phyloP scores from a whole-genome alignment of 2,113 vertebrate genomes.

The Colius striatus region DNA sequence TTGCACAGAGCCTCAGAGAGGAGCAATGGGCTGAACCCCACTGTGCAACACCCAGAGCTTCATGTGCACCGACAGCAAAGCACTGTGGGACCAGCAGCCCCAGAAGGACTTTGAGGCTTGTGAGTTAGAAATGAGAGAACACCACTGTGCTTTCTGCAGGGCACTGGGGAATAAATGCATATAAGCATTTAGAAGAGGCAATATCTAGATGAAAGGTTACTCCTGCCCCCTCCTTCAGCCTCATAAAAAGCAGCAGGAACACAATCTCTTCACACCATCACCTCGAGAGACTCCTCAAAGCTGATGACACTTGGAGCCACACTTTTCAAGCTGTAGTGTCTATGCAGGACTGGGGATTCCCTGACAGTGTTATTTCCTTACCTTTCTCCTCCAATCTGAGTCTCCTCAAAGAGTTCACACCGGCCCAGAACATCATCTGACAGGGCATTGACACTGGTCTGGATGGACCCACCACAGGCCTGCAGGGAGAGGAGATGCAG shows the following conservation, averaged over 20 bases:
- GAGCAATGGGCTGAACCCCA: not conserved
- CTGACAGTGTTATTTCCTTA: constrained; percentile 23
- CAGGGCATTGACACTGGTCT: constrained; percentile 89
- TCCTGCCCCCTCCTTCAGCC: not conserved
- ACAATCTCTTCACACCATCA: not conserved
- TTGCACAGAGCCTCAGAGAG: not conserved
- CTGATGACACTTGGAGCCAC: not conserved
- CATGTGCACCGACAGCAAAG: not conserved
- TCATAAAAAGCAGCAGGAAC: not conserved
- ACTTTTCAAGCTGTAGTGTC: not conserved
- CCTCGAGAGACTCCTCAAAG: not conserved
- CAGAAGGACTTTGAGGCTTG: rapidly evolving
- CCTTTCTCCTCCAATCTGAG: constrained; percentile 96
- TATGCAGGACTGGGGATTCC: not conserved
- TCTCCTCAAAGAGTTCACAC: constrained; percentile 93
- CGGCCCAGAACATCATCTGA: constrained; percentile 88
- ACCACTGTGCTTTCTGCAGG: not conserved
- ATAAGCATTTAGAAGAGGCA: not conserved
- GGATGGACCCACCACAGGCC: constrained; percentile 97
- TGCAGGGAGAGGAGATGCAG: constrained; percentile 28
- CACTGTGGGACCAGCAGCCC: not conserved
- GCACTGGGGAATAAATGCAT: rapidly evolving
- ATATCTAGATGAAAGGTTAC: not conserved
- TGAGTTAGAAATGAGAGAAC: rapidly evolving
- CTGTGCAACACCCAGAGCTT: rapidly evolving